Evolutionary conservation across 2,113 vertebrate genomes (phyloP), one percentile per base, ranked within the genome.

Genomic region (Elaphurus davidianus): DNA sequence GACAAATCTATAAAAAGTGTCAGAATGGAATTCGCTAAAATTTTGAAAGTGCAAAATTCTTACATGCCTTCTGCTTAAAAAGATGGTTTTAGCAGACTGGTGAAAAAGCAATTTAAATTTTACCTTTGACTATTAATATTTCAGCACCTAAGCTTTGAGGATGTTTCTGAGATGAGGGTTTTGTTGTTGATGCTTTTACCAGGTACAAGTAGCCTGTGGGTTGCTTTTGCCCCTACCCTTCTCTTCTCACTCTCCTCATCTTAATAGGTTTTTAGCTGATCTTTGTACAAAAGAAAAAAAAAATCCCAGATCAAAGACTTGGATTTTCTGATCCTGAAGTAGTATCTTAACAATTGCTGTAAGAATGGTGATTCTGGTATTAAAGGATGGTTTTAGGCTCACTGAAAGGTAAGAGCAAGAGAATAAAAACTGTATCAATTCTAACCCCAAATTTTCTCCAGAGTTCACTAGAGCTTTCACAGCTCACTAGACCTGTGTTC

Each of bases 11-110:
- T 40, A 50, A 43, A 71, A 28, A 45, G 14, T 52, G 4, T 76
- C n/a, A 62, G 15, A 47, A 40, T n/a, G 14, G 33, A 50, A 95
- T 86, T 92, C 71, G 84, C 67, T 62, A 25, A 60, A 87, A 64
- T 64, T 36, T 23, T 30, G 16, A 90, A 94, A 82, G 92, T 57
- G 52, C 30, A 83, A 33, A 90, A 83, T 6, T 43, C 10, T 47
- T 30, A 52, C 59, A 50, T 17, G 33, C 28, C 47, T 40, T 87
- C 60, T 67, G 8, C 33, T 94, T 76, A 9, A 84, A 71, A 74
- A 71, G 30, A 74, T 5, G 4, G 71, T 87, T 62, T 90, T 36
- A 25, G 40, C 40, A 81, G 30, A 62, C 9, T 33, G 17, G 43
- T 62, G 36, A 78, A 57, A 60, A 40, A 33, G n/a, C 11, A 25